Base-by-base conservation (phyloP, 2,797 vertebrate species). In the Podarcis lilfordi region DNA sequence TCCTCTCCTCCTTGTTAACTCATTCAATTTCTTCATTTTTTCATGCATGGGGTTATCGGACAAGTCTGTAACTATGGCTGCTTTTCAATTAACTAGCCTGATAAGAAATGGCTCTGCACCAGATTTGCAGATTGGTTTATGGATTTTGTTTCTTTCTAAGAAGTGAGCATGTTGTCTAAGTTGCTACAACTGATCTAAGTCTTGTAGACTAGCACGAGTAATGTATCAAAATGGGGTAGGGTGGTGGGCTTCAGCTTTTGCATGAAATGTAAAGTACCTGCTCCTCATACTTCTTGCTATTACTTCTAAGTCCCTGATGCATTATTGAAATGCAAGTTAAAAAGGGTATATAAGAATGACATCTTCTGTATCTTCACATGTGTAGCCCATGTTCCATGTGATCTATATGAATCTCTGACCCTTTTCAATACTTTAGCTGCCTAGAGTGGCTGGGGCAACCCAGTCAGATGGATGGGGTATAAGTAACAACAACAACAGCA, bases 21-120 rank as follows among this genome's bases (percentile, higher is more conserved):
- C 29, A 1, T 81, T 61, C 25, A 68, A 2, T 17, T 9, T 66
- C 27, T 27, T 50, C 61, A 19, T 8, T 59, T 84, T 71, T 40
- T 74, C 64, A 27, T 27, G 25, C 23, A 76, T 11, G 45, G 27
- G 17, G 1, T 37, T 35, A 0, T 9, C 59, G 0, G 19, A 87
- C 40, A 77, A 74, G 25, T 23, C 27, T 64, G 21, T 32, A 81
- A 40, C 74, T 55, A 29, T 10, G 19, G 3, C 66, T 85, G 64
- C 40, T 74, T 76, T 80, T 79, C 50, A 76, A 86, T 85, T 21
- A 59, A 59, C 72, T 59, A 59, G 64, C 89, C 8, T 45, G 85
- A 27, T 25, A 84, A 37, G 69, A 68, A 37, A 81, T 55, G 25
- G 10, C 19, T 81, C 21, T 66, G 59, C 8, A 4, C 3, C 11